phyloP scores from a whole-genome alignment of 2,888 invertebrate species.

The Monochamus alternatus region DNA sequence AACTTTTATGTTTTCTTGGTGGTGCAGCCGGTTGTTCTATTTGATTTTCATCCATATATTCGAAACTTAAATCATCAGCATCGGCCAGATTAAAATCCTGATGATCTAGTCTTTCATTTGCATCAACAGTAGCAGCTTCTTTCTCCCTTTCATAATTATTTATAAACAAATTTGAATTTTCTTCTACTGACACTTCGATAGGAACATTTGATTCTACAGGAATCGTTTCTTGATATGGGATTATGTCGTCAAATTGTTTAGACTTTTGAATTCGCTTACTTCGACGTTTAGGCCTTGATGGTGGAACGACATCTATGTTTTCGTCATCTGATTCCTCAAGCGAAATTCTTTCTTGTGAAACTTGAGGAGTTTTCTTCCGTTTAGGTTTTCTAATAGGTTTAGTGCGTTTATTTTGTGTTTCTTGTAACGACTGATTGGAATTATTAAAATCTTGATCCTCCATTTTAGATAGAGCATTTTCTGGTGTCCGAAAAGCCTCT shows the following conservation, averaged over 20 bases:
- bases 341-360: conserved; percentile 65
- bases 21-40: conserved; percentile 65
- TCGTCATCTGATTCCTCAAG: conserved; percentile 64
- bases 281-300: conserved; percentile 74
- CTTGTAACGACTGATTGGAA: conserved; percentile 66
- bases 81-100: conserved; percentile 70
- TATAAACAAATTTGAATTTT: conserved; percentile 54
- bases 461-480: conserved; percentile 79
- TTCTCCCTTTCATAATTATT: conserved; percentile 67
- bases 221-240: conserved; percentile 69
- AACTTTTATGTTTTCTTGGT: conserved; percentile 66
- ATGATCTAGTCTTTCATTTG: conserved; percentile 73
- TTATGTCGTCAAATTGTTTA: conserved; percentile 59
- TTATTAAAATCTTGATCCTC: conserved; percentile 63
- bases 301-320: conserved; percentile 61
- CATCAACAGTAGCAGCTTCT: conserved; percentile 59
- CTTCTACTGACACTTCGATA: conserved; percentile 44
- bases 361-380: conserved; percentile 69
- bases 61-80: conserved; percentile 59
- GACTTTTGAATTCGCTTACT: conserved; percentile 67
- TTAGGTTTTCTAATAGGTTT: conserved; percentile 69
- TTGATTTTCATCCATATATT: conserved; percentile 47
- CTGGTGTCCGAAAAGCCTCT: conserved; percentile 81
- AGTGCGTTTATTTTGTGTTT: conserved; percentile 72
- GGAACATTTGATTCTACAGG: conserved; percentile 50